phyloP scores from a whole-genome alignment of 1,140 invertebrate genomes.

The Sycophila sp. region DNA sequence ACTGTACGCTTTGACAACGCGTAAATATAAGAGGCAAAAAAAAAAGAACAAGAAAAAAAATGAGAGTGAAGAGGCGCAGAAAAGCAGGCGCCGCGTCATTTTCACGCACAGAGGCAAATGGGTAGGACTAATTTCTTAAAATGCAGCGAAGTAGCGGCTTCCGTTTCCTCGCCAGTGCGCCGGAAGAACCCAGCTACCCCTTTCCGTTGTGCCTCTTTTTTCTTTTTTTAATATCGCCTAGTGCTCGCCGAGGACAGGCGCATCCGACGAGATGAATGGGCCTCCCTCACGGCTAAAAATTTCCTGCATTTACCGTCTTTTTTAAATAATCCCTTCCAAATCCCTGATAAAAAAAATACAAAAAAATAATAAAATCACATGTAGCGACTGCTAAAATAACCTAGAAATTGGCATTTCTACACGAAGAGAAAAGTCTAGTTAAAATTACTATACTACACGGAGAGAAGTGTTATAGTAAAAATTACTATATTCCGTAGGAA shows the following conservation, averaged over 20 bases:
- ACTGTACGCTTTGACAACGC: not conserved
- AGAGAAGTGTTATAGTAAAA: too few relatives aligned
- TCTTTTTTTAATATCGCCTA: slow-evolving; percentile 62
- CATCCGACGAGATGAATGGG: not conserved
- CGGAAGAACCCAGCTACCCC: slow-evolving; percentile 40
- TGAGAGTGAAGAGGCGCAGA: not conserved
- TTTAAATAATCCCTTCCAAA: too few relatives aligned
- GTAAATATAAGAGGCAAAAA: not conserved
- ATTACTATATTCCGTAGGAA: too few relatives aligned
- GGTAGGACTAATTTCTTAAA: slow-evolving; percentile 62
- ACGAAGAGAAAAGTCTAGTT: too few relatives aligned
- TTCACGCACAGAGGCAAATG: slow-evolving; percentile 25
- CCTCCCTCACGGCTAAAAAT: too few relatives aligned
- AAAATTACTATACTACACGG: too few relatives aligned
- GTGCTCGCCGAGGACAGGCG: slow-evolving; percentile 41
- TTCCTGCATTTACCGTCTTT: too few relatives aligned
- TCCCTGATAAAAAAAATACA: too few relatives aligned
- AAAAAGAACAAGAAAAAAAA: not conserved
- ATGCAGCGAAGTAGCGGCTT: slow-evolving; percentile 43
- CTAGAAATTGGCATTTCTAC: too few relatives aligned
- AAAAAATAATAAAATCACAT: too few relatives aligned
- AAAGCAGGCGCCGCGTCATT: not conserved
- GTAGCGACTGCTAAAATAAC: too few relatives aligned
- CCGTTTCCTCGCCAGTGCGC: slow-evolving; percentile 57
- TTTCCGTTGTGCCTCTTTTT: not conserved